Percentiles rank a stretch among this genome's conserved stretches.
Conservation (phyloP, 2,113 vertebrate genomes). For the Neofelis nebulosa region DNA sequence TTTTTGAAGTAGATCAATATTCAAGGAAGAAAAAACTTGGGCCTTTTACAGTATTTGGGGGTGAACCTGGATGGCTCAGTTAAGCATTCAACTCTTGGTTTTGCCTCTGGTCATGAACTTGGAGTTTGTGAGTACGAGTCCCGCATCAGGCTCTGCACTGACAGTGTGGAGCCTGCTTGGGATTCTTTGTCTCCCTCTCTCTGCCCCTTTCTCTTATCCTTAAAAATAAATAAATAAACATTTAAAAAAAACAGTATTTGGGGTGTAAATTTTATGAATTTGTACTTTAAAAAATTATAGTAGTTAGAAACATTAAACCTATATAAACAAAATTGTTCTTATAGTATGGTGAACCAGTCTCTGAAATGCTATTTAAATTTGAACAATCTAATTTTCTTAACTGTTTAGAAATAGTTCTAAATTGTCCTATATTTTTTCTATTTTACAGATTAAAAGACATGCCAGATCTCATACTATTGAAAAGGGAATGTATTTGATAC, state of each 20-base stretch:
- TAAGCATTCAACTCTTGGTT: too few relatives aligned
- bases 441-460: not conserved
- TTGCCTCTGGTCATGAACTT: too few relatives aligned
- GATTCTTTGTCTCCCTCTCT: too few relatives aligned
- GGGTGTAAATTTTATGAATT: not conserved
- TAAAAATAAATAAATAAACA: not conserved
- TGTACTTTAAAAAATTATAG: slow-evolving; percentile 9
- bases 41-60: not conserved
- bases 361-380: slow-evolving; percentile 33
- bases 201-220: too few relatives aligned
- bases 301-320: not conserved
- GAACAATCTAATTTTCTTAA: not conserved
- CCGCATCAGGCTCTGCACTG: too few relatives aligned
- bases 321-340: slow-evolving; percentile 1
- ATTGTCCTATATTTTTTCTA: not conserved
- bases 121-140: too few relatives aligned
- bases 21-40: not conserved
- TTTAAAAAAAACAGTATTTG: not conserved
- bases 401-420: slow-evolving; percentile 32
- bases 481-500: not conserved
- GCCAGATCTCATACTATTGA: not conserved
- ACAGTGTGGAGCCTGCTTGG: too few relatives aligned
- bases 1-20: slow-evolving; percentile 2
- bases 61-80: too few relatives aligned
- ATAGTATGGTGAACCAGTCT: not conserved